Conservation (phyloP, 2,797 vertebrate genomes). For the Paguma larvata region DNA sequence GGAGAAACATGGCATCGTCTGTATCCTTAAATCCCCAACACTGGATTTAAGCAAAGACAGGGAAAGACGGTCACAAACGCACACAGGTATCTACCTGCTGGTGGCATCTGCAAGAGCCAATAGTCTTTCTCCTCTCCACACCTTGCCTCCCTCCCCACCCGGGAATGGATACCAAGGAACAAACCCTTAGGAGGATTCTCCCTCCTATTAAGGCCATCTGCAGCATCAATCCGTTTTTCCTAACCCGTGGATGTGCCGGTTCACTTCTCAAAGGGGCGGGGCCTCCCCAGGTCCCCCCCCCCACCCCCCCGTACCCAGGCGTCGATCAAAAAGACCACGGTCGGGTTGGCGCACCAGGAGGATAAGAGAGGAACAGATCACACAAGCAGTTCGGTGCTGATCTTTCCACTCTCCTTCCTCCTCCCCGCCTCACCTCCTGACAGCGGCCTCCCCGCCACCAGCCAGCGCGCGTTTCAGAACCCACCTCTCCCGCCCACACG, state of each 20-base stretch:
- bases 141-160: not conserved
- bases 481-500: constrained; percentile 47
- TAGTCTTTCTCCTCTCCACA: not conserved
- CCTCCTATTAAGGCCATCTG: not conserved
- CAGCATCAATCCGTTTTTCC: not conserved
- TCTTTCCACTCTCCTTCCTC: not conserved
- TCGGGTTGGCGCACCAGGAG: not conserved
- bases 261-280: not conserved
- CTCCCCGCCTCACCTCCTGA: not conserved
- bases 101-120: not conserved
- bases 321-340: not conserved
- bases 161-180: not conserved
- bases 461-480: not conserved
- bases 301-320: not conserved
- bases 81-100: not conserved
- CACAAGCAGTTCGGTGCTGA: not conserved
- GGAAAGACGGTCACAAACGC: not conserved
- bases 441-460: not conserved
- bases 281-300: not conserved
- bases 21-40: not conserved
- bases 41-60: not conserved
- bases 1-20: not conserved
- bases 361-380: not conserved
- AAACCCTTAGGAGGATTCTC: not conserved
- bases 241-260: not conserved